Evolutionary conservation across 2,113 vertebrate species (phyloP), one percentile per base, ranked within the genome.

Genomic region (Rana temporaria): DNA sequence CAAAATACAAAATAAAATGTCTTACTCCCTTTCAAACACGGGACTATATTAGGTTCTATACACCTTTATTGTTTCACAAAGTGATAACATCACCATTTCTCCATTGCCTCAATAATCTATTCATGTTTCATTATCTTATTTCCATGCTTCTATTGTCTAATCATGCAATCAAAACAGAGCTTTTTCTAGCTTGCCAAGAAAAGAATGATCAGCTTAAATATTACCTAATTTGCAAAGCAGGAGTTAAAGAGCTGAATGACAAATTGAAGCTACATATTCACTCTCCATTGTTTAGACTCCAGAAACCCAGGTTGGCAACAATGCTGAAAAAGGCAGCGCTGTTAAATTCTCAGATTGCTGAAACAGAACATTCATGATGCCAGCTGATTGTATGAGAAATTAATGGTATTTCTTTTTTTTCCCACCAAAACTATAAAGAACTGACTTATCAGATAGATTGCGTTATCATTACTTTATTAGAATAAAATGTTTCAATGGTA

Each of bases 181-280:
- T 66, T 66, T 82, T 66, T 56, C 57, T 24, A 74, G 32, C 24
- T 32, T 68, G 64, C 55, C 71, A 68, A 56, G 72, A n/a, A 75
- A 67, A 75, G 72, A 76, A 76, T 52, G 53, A 83, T 68, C 38
- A 22, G 55, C 67, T 83, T 76, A 83, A 83, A 76, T 57, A 83
- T 76, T 83, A 76, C 76, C 72, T 59, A 60, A 68, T 76, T 57
- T 74, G 64, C 52, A 66, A 76, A 65, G 32, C 65, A 66, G 72
- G 64, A 66, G 63, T 76, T 83, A 60, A 26, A 67, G 56, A 75
- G 63, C 34, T 0, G 55, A 57, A 76, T 75, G 63, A 76, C 53
- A 48, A 65, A 82, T 82, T 72, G 63, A 71, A 82, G 64, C 65
- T 24, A 56, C 26, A 52, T 71, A 74, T 34, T 34, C 69, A 52